Evolutionary conservation across 2,888 invertebrate genomes (phyloP).

Genomic region (Eupelmus urozonus): DNA sequence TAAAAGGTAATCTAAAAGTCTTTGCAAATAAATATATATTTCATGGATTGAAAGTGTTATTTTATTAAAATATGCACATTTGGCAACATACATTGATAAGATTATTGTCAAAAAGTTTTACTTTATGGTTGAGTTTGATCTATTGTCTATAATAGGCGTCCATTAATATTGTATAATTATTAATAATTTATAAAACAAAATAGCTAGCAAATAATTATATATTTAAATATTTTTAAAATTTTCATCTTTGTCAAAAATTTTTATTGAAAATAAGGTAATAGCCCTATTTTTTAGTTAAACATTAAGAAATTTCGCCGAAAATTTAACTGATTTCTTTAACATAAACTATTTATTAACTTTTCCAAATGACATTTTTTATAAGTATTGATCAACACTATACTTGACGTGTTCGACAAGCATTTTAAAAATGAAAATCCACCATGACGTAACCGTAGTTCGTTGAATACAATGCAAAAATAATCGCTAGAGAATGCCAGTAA

Average conservation of each 20-base stretch:
- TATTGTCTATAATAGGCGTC: conserved; percentile 5
- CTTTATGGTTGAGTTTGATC: not conserved
- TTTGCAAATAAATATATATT: conserved; percentile 18
- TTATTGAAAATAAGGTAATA: not conserved
- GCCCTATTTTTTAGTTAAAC: not conserved
- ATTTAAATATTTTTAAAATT: not conserved
- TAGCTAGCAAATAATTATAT: conserved; percentile 7
- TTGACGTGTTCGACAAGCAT: not conserved
- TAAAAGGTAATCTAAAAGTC: not conserved
- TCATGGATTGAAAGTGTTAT: conserved; percentile 26
- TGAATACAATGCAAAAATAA: conserved; percentile 19
- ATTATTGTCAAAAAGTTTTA: conserved; percentile 4
- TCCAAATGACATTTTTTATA: too few species aligned
- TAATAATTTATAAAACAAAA: too few species aligned
- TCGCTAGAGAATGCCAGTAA: conserved; percentile 26
- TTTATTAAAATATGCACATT: conserved; percentile 1
- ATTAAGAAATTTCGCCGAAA: too few species aligned
- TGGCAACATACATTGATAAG: not conserved
- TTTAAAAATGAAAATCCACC: not conserved
- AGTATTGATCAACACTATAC: not conserved
- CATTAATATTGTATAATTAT: not conserved
- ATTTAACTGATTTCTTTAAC: too few species aligned
- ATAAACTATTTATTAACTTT: too few species aligned
- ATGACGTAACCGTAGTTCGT: conserved; percentile 1
- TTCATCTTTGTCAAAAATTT: not conserved